Evolutionary conservation across 2,797 vertebrate genomes (phyloP).

Genomic region (Chaunax sp.): DNA sequence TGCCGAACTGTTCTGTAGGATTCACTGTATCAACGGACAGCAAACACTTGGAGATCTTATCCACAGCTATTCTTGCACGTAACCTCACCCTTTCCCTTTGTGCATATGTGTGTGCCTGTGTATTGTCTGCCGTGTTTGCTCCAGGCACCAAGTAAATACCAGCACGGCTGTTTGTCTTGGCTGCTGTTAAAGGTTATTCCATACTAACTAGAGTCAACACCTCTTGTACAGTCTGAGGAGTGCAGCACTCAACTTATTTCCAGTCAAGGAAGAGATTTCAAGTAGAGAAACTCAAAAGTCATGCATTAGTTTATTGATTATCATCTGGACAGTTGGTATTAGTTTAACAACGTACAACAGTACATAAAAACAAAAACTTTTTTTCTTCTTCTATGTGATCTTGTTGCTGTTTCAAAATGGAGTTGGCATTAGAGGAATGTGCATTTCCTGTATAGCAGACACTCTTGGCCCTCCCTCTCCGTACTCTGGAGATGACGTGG

Average conservation of each 20-base stretch:
- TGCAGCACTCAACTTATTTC: no score
- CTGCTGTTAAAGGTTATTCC: slow-evolving; percentile 28
- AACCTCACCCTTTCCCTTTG: slow-evolving; percentile 56
- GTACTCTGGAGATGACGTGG: slow-evolving; percentile 38
- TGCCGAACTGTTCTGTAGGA: slow-evolving; percentile 1
- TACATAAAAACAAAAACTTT: no score
- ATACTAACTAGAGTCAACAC: no score
- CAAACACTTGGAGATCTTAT: slow-evolving; percentile 38
- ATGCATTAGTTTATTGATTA: no score
- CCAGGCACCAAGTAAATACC: slow-evolving; percentile 64
- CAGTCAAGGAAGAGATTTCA: no score
- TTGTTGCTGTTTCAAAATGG: no score
- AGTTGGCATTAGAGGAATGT: slow-evolving; percentile 1
- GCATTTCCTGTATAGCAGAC: slow-evolving; percentile 13
- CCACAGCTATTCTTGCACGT: slow-evolving; percentile 36
- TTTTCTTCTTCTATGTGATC: no score
- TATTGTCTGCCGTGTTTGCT: slow-evolving; percentile 16
- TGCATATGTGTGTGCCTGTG: slow-evolving; percentile 18
- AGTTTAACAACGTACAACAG: no score
- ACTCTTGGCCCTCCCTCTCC: background rate
- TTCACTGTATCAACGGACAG: slow-evolving; percentile 14
- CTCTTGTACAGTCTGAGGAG: no score
- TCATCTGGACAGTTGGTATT: no score
- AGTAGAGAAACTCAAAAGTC: no score
- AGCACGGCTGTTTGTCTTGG: slow-evolving; percentile 68